These are phyloP conservation scores for Labeo rohita DNA, from an alignment of 2,113 vertebrate genomes.

Conservation along the genomic window DNA sequence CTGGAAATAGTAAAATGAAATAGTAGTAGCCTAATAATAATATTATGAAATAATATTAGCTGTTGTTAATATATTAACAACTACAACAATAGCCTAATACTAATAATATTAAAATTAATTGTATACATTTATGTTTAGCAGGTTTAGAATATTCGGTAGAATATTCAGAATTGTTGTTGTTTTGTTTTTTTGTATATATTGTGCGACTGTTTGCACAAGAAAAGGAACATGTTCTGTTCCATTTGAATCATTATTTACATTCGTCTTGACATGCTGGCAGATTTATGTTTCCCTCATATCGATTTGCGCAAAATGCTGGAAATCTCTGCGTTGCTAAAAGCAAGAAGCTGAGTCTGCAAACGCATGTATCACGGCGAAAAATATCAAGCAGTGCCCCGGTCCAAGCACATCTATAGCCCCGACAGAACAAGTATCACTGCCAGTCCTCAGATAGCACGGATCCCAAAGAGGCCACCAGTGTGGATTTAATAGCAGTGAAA, in stretches of 20 bases:
- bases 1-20: background rate
- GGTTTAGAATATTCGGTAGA: background rate
- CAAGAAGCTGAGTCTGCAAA: conserved; percentile 41
- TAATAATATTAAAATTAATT: too few species aligned
- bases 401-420: background rate
- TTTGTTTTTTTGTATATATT: background rate
- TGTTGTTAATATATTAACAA: background rate
- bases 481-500: conserved; percentile 77
- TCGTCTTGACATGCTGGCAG: conserved; percentile 80
- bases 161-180: background rate
- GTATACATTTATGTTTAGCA: background rate
- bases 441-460: conserved; percentile 17
- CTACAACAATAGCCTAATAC: background rate
- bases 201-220: background rate
- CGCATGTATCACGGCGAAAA: background rate
- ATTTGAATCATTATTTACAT: conserved; percentile 87
- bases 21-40: background rate
- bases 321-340: conserved; percentile 66
- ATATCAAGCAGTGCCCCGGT: background rate
- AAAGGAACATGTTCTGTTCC: conserved; percentile 81
- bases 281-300: conserved; percentile 79
- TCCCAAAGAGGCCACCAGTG: conserved; percentile 63
- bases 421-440: conserved; percentile 5
- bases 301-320: conserved; percentile 76
- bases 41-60: background rate